Evolutionary conservation across 2,888 invertebrate species (phyloP).

Genomic region (Athalia cordata): DNA sequence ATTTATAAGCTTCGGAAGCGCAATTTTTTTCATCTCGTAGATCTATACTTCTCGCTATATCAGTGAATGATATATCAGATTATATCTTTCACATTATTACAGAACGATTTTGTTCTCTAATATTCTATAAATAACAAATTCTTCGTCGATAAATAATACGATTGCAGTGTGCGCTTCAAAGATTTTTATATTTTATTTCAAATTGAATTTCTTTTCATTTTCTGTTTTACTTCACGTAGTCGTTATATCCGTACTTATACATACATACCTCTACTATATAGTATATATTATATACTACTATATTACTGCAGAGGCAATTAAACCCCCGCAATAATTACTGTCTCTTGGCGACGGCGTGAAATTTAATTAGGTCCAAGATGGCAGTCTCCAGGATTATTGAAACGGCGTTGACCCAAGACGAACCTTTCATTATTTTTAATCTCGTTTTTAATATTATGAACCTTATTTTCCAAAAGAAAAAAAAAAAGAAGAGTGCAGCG

Average conservation of each 20-base stretch:
- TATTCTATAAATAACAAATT: too few species aligned
- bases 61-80: too few species aligned
- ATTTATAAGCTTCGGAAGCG: too few species aligned
- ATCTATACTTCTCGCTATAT: too few species aligned
- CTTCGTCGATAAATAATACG: too few species aligned
- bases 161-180: too few species aligned
- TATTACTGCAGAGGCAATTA: constrained; percentile 29
- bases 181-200: too few species aligned
- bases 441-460: neutral
- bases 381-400: constrained; percentile 3
- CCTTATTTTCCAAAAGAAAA: neutral
- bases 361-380: constrained; percentile 35
- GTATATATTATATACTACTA: neutral
- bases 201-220: constrained; percentile 12
- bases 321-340: constrained; percentile 30
- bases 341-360: constrained; percentile 16
- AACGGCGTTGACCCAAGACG: constrained; percentile 21
- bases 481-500: neutral
- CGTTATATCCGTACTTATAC: neutral
- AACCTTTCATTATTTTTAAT: neutral
- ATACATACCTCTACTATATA: too few species aligned
- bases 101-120: too few species aligned
- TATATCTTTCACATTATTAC: too few species aligned
- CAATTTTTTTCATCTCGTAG: too few species aligned
- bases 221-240: too few species aligned